Percentiles rank a stretch among this genome's conserved stretches.
Conservation (phyloP, 2,113 vertebrate genomes). For the Sarotherodon lohbergeri region DNA sequence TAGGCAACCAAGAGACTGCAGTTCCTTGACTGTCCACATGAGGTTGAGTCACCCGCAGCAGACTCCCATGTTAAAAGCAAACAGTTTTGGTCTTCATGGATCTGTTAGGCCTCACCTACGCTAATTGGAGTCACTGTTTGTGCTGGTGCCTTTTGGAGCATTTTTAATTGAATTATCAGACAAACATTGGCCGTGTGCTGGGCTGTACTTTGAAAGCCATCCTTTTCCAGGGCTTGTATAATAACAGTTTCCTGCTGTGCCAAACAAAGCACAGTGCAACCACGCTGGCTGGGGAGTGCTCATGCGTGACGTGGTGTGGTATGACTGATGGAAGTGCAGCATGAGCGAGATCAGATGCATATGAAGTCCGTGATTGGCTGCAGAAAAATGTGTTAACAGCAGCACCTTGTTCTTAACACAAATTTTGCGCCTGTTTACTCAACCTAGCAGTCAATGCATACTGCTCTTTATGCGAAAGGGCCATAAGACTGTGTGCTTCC, state of each 20-base stretch:
- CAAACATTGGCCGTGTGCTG: neutral
- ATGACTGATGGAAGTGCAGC: neutral
- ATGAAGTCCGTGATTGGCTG: neutral
- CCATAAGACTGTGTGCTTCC: neutral
- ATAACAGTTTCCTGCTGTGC: neutral
- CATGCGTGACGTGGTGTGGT: neutral
- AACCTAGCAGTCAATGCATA: neutral
- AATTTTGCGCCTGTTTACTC: neutral
- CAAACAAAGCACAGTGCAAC: neutral
- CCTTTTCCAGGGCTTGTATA: neutral
- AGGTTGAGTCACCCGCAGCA: neutral
- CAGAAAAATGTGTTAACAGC: neutral
- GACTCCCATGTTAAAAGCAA: neutral
- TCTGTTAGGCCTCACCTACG: neutral
- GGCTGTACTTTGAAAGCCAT: neutral
- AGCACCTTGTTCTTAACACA: neutral
- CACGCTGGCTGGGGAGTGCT: neutral
- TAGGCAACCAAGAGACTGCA: neutral
- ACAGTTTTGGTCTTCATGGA: neutral
- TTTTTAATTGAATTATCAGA: neutral
- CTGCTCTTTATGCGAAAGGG: neutral
- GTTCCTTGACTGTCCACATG: neutral
- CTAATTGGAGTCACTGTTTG: rapidly evolving
- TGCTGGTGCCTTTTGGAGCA: neutral
- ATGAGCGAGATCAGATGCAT: neutral